Evolutionary conservation across 2,888 invertebrate genomes (phyloP), one percentile per base, ranked within the genome.

Genomic region (Baronia brevicornis): DNA sequence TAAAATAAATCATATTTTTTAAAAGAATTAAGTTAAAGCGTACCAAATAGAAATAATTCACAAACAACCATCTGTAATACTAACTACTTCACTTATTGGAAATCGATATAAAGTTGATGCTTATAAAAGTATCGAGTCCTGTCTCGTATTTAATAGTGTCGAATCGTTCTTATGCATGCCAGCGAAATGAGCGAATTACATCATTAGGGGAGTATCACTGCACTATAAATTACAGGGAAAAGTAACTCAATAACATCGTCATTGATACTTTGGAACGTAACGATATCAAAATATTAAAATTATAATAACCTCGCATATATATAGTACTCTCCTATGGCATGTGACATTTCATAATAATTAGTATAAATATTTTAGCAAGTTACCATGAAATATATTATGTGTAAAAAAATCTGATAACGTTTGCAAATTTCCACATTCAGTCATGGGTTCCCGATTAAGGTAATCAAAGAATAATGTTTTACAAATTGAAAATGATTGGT

Each of bases 381-480:
- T 48, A 46, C 46, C 34, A 51, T 53, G 19, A 30, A 41, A 38
- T 25, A 28, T 10, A 21, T 34, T 22, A 23, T 34, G 31, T 32
- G 40, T 66, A 77, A 71, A 49, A 69, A 69, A 68, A 71, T 67
- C 72, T 56, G 58, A 54, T 60, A 67, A 65, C n/a, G n/a, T 58
- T 60, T 58, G 39, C 42, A 49, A 50, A 60, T 49, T 43, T 69
- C 68, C 73, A 77, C 72, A 68, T 74, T 61, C 66, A 75, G 73
- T 69, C 61, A 80, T 80, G 80, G 79, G 80, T 75, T 80, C 80
- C 69, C 73, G 80, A 71, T 53, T 80, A 60, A 72, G 80, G 80
- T 79, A 71, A 60, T 45, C 51, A 12, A 8, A 27, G 11, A 13
- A 5, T 8, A 15, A 12, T 10, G 14, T 29, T 4, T 9, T 6